Percentiles rank a stretch among this genome's conserved stretches.
Evolutionary conservation across 2,113 vertebrate species (phyloP).

Genomic region (Cheilinus undulatus): DNA sequence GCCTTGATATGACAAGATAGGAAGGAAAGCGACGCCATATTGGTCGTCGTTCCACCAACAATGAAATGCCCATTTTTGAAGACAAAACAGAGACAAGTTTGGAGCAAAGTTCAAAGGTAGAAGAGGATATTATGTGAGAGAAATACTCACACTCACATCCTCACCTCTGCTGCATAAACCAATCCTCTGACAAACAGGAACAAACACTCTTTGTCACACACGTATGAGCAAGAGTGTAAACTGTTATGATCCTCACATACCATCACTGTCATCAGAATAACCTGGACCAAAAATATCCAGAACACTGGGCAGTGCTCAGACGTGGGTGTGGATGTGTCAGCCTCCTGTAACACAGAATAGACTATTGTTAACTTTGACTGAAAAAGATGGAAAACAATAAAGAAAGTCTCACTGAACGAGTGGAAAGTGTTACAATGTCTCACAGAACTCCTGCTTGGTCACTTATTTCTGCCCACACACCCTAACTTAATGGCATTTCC

Average conservation of each 20-base stretch:
- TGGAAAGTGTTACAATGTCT: too few relatives aligned
- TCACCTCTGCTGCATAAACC: constrained; percentile 51
- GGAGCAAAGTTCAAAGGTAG: constrained; percentile 38
- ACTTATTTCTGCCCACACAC: not conserved
- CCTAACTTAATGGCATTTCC: constrained; percentile 28
- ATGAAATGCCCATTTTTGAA: constrained; percentile 19
- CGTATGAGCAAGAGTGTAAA: constrained; percentile 18
- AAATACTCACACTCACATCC: constrained; percentile 28
- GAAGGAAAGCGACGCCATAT: not conserved
- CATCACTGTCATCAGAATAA: constrained; percentile 46
- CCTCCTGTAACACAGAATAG: constrained; percentile 46
- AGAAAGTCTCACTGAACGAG: constrained; percentile 57
- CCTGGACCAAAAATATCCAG: constrained; percentile 18
- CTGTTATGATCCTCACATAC: constrained; percentile 49
- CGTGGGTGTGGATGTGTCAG: constrained; percentile 45
- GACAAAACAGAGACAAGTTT: constrained; percentile 42
- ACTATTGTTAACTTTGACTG: constrained; percentile 52
- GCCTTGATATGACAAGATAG: too few relatives aligned
- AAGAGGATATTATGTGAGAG: constrained; percentile 34
- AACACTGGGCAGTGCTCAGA: constrained; percentile 21
- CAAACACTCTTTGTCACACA: constrained; percentile 14
- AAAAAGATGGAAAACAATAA: constrained; percentile 56
- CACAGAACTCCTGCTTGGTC: too few relatives aligned
- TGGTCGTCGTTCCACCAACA: not conserved
- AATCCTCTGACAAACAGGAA: constrained; percentile 60